Evolutionary conservation across 2,113 vertebrate genomes (phyloP), one percentile per base, ranked within the genome.

Genomic region (Desmodus rotundus): DNA sequence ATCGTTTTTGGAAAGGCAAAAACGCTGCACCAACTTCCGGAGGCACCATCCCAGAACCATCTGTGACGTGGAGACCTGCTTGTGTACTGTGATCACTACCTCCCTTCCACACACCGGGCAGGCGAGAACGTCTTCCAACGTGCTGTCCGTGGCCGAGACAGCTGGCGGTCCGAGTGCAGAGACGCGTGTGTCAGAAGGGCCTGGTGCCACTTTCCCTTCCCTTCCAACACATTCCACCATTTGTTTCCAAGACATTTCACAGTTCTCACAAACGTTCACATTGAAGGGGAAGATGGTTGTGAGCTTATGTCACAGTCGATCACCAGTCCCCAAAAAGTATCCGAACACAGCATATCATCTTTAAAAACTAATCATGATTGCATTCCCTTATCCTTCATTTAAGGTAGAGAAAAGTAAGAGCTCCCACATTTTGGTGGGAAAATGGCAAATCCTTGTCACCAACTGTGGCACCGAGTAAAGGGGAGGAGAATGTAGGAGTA

Each of bases 1-100:
- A 88, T 74, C 26, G 14, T 33, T 72, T 72, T 67, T 76, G 36
- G 36, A 88, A 96, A 97, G 95, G 89, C 81, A 95, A 92, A 93
- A 96, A 26, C 20, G 54, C 88, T 43, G n/a, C 68, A 54, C 74
- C 33, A 2, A 3, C 84, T 61, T 95, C 90, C 92, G 24, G 81
- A 96, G 87, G 91, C 85, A 65, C 96, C 72, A 73, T 54, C 38
- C 13, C 26, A 78, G 87, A 93, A 72, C 72, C 91, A 45, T 47
- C 88, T 91, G 61, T 47, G 74, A 84, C 24, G 73, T 11, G 36
- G 70, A 92, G 36, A 93, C 86, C 2, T 31, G 52, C n/a, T 28
- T 2, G 8, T 50, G 63, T 11, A 19, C 45, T 67, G 58, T 50
- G 54, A 78, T 68, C 83, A 45, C 11, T 2, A 15, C 83, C 47